Evolutionary conservation across 2,797 vertebrate species (phyloP).

Genomic region (Aratinga solstitialis): DNA sequence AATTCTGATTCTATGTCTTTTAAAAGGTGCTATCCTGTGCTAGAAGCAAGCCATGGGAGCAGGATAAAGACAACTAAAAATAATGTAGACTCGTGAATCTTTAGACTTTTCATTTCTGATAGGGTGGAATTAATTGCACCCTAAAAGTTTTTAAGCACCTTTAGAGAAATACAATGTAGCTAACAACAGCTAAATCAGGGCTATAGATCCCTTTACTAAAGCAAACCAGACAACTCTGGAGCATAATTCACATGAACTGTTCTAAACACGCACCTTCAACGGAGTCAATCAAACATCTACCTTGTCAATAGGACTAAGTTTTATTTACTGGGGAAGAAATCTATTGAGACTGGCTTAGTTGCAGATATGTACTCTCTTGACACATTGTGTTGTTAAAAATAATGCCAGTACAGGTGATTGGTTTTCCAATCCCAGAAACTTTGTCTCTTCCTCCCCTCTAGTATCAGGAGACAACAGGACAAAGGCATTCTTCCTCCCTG

Average conservation of each 20-base stretch:
- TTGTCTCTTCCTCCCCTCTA: rapidly evolving
- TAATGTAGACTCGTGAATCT: background rate
- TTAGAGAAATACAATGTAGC: background rate
- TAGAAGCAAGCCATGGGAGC: background rate
- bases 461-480: background rate
- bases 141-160: background rate
- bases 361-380: background rate
- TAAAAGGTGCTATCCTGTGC: background rate
- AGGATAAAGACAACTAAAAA: background rate
- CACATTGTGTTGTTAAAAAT: background rate
- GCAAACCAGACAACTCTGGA: background rate
- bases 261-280: background rate
- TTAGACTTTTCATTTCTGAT: background rate
- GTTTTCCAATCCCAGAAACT: background rate
- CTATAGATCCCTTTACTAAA: background rate
- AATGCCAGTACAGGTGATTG: background rate
- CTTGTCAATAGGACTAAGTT: background rate
- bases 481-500: background rate
- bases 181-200: background rate
- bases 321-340: background rate
- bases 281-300: background rate
- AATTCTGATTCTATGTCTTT: background rate
- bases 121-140: background rate
- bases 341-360: background rate
- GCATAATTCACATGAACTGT: background rate